Percentiles rank a stretch among this genome's conserved stretches.
phyloP scores from a whole-genome alignment of 1,140 invertebrate genomes.

The Drosophila nebulosa region DNA sequence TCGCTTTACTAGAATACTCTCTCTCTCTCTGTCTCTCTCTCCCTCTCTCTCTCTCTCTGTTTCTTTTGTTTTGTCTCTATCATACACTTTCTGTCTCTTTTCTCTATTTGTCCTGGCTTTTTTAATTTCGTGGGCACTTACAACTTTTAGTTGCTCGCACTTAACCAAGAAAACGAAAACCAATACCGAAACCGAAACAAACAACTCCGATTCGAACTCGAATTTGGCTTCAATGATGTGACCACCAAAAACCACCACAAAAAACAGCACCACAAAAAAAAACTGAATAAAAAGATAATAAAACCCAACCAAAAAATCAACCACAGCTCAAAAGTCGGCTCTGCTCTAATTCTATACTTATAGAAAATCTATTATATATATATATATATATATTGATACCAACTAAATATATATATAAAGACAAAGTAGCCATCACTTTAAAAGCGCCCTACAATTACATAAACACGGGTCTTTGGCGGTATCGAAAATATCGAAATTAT shows the following conservation, averaged over 20 bases:
- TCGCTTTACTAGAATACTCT: conserved; percentile 1
- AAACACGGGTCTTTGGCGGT: not conserved
- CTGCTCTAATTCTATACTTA: not conserved
- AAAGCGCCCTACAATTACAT: not conserved
- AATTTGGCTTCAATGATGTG: not conserved
- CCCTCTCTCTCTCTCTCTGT: not conserved
- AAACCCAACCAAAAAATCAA: not conserved
- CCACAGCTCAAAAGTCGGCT: not conserved
- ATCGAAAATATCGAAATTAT: not conserved
- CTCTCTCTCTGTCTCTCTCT: not conserved
- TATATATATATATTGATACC: not conserved
- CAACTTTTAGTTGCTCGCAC: not conserved
- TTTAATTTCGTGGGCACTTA: not conserved
- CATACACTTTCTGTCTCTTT: not conserved
- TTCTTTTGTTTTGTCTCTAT: not conserved
- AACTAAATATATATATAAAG: not conserved
- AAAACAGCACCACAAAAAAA: not conserved
- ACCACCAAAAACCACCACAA: too few relatives aligned
- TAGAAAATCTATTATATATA: not conserved
- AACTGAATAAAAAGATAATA: not conserved
- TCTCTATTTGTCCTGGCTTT: not conserved
- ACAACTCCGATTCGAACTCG: not conserved
- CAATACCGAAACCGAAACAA: too few relatives aligned
- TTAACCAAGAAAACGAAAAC: not conserved
- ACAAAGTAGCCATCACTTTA: not conserved